These are phyloP conservation scores for human DNA, from an alignment of 2,113 vertebrate genomes.

Conservation along the genomic window DNA sequence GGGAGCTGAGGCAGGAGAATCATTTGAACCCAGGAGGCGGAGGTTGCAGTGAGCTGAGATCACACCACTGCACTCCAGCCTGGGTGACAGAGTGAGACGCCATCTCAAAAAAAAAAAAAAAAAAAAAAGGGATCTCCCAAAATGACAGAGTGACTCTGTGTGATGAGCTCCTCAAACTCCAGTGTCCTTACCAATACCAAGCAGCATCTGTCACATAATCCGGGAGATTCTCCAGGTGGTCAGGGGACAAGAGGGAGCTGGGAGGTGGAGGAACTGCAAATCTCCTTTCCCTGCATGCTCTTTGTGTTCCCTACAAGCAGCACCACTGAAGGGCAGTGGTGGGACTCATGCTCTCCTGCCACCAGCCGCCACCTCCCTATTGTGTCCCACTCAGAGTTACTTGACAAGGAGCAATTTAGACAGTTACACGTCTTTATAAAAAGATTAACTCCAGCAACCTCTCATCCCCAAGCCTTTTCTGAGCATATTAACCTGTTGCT, in stretches of 20 bases:
- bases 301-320: background rate
- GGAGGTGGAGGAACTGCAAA: no score
- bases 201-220: background rate
- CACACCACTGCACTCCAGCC: no score
- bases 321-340: background rate
- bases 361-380: background rate
- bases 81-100: no score
- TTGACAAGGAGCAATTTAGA: background rate
- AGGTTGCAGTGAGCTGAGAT: no score
- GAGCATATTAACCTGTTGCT: background rate
- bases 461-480: background rate
- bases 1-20: no score
- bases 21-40: no score
- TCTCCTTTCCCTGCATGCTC: background rate
- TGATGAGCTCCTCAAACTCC: background rate
- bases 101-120: no score
- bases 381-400: background rate
- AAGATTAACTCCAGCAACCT: background rate
- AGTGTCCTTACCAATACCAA: background rate
- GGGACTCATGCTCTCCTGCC: background rate
- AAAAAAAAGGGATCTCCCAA: background rate
- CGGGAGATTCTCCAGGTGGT: background rate
- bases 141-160: background rate
- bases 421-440: background rate
- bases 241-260: background rate